Base-by-base conservation (phyloP, 2,113 vertebrate genomes). In the Coregonus clupeaformis region DNA sequence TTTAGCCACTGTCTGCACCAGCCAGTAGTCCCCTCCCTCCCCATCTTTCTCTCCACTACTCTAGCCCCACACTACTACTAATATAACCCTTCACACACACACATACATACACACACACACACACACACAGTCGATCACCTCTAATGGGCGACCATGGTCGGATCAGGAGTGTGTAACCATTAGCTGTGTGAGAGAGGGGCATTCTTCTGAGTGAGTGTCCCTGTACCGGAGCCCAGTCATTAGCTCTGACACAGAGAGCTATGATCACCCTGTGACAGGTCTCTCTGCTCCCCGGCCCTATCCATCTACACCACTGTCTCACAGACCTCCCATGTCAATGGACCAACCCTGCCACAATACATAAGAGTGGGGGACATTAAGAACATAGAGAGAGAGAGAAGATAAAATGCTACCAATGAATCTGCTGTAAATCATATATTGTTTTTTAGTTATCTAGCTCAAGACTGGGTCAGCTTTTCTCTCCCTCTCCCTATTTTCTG, bases 1-100 rank as follows among this genome's bases (percentile, higher is more conserved):
- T 91, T 90, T 91, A 90, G 86, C 83, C 16, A 30, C 82, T 77
- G 85, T 83, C 25, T n/a, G 80, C 85, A 76, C 68, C 18, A 52
- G 82, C 81, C 80, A 80, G 84, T 77, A 85, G 76, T 80, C 79
- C 67, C 79, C 75, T 73, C 74, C 71, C 66, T 69, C 47, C 63
- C 11, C 29, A 47, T 72, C 69, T 0, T 0, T 69, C 32, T 42
- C 36, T 62, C 12, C 49, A 52, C 13, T 52, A 14, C 49, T 14
- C 13, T 18, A 14, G 49, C 5, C 49, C 5, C 13, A 1, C 14
- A 16, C 49, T 18, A 14, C 24, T 5, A 18, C 16, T 27, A 27
- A 27, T 27, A 27, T 2, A 45, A 1, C 1, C 42, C 1, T 2
- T 2, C 42, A 45, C 6, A 45, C 42, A 45, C 42, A 45, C 42